Evolutionary conservation across 2,113 vertebrate genomes (phyloP).

Genomic region (Lathamus discolor): DNA sequence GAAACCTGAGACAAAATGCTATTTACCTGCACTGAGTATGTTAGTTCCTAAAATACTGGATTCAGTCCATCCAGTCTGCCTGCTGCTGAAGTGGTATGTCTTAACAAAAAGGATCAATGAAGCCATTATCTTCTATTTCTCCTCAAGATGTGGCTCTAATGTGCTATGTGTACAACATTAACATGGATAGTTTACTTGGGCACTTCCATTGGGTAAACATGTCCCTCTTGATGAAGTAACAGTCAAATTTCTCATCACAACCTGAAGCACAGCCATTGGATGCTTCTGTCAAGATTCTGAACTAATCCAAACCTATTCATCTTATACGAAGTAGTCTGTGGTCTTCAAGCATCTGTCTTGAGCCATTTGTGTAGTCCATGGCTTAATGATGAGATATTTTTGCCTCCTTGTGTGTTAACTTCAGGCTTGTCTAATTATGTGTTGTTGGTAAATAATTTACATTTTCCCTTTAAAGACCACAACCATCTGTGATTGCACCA

Average conservation of each 20-base stretch:
- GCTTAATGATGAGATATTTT: background rate
- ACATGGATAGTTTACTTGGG: background rate
- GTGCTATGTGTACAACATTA: background rate
- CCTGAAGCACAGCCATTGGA: background rate
- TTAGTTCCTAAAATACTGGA: background rate
- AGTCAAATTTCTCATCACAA: background rate
- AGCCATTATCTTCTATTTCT: background rate
- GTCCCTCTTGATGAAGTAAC: background rate
- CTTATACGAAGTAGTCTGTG: background rate
- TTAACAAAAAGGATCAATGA: background rate
- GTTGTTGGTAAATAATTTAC: background rate
- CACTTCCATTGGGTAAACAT: background rate
- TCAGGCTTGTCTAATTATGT: background rate
- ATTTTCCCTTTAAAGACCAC: background rate
- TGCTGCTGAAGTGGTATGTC: background rate
- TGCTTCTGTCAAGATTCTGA: background rate
- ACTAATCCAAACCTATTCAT: background rate
- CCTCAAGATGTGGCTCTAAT: background rate
- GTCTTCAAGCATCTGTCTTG: background rate
- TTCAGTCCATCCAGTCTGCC: background rate
- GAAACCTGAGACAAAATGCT: background rate
- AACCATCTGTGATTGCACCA: background rate
- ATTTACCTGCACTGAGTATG: background rate
- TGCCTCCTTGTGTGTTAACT: background rate
- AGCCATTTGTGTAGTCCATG: background rate